phyloP scores from a whole-genome alignment of 2,888 invertebrate species.

The Caprella mutica region DNA sequence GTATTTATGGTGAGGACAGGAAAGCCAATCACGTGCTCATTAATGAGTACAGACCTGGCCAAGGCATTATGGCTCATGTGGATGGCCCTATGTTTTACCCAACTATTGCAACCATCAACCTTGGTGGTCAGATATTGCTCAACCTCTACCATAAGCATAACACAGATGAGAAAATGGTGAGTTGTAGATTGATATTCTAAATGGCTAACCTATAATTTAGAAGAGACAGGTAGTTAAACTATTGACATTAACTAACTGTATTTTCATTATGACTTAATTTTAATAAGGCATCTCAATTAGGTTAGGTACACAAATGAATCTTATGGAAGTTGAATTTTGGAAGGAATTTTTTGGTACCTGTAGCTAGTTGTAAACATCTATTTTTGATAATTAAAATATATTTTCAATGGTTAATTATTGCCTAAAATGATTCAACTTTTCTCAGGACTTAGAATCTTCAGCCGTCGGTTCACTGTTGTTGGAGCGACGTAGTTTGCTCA shows the following conservation, averaged over 20 bases:
- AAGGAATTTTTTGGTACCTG: no score
- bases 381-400: no score
- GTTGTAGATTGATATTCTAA: neutral
- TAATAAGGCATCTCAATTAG: no score
- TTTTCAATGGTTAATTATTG: neutral
- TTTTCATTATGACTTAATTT: no score
- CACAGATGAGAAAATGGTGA: neutral
- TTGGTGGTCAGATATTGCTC: conserved; percentile 81
- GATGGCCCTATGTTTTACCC: conserved; percentile 92
- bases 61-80: conserved; percentile 94
- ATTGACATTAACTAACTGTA: no score
- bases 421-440: neutral
- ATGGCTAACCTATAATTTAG: no score
- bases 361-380: no score
- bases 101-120: conserved; percentile 78
- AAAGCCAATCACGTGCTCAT: conserved; percentile 83
- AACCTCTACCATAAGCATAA: conserved; percentile 52
- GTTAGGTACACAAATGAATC: no score
- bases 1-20: neutral
- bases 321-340: no score
- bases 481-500: conserved; percentile 74
- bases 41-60: conserved; percentile 84
- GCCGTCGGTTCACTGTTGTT: conserved; percentile 59
- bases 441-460: conserved; percentile 37
- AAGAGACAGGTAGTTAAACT: no score